phyloP scores from a whole-genome alignment of 2,113 vertebrate species.

The Hepsetus odoe region DNA sequence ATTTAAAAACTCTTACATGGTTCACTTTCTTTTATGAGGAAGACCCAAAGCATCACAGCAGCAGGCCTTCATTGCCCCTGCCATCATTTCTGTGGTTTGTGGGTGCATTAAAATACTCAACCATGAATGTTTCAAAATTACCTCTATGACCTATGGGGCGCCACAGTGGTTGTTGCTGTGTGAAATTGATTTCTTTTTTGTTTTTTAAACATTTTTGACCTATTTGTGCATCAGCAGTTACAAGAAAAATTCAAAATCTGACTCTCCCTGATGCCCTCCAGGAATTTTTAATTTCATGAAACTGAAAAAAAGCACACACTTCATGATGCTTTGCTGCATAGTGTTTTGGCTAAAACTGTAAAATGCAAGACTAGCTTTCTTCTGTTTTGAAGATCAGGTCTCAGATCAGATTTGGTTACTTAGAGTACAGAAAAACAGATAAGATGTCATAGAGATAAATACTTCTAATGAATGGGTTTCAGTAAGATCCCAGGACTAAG shows the following conservation, averaged over 20 bases:
- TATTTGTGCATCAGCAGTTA: not conserved
- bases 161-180: not conserved
- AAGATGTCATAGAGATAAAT: slow-evolving; percentile 11
- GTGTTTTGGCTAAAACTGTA: not conserved
- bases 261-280: not conserved
- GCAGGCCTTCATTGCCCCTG: slow-evolving; percentile 22
- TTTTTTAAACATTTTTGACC: not conserved
- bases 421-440: not conserved
- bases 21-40: slow-evolving; percentile 43
- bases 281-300: not conserved
- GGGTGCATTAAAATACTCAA: slow-evolving; percentile 39
- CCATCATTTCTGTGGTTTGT: slow-evolving; percentile 36
- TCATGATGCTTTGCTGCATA: not conserved
- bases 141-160: slow-evolving; percentile 21
- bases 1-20: slow-evolving; percentile 33
- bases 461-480: not conserved
- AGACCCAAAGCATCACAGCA: slow-evolving; percentile 5
- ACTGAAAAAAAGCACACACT: not conserved
- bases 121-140: slow-evolving; percentile 36
- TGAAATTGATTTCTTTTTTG: not conserved
- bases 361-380: slow-evolving; percentile 3
- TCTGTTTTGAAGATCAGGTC: not conserved
- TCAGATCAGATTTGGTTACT: not conserved
- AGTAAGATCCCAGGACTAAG: not conserved
- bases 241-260: slow-evolving; percentile 6